Evolutionary conservation across 2,113 vertebrate species (phyloP), one percentile per base, ranked within the genome.

Genomic region (Neomonachus schauinslandi): DNA sequence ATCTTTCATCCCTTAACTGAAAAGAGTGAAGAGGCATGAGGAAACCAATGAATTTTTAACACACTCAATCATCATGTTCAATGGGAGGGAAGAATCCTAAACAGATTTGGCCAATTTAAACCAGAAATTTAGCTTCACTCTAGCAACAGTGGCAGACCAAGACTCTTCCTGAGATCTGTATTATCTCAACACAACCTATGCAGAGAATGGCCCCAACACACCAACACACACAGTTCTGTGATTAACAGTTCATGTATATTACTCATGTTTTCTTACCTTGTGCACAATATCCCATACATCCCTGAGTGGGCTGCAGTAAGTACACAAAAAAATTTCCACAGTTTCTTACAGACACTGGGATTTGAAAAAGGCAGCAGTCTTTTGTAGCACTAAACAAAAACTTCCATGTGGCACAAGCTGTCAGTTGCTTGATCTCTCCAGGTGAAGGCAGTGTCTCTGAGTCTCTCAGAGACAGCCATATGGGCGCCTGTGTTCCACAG

Each of bases 261-360:
- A 28, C 13, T 91, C 4, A 42, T 11, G 1, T 26, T 93, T 97
- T 80, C 98, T 98, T 98, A 99, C 99, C 99, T 98, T 99, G 98
- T 92, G 99, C 99, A 89, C 99, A 99, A 97, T 99, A 99, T 3
- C 99, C 99, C 99, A 99, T 99, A 96, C 99, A 99, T 57, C 99
- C 99, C 97, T 99, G 99, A 0, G 99, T 99, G 36, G 99, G 99
- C 93, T 99, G 99, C 10, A 99, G 99, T 1, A 99, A 99, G 97
- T 99, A 99, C 67, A 99, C 99, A 89, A 99, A 99, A 98, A 99
- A 99, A 33, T 96, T 98, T 22, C 99, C 99, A 1, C 99, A 99
- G 98, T 99, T 99, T 72, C 99, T 99, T n/a, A 99, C 99, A 1
- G 98, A 99, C 95, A 99, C 98, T 0, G 99, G 99, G 97, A 99